These are phyloP conservation scores for Hydrozoanthus tunicans DNA, from an alignment of 64 coral and sea anemone species.

Conservation along the genomic window DNA sequence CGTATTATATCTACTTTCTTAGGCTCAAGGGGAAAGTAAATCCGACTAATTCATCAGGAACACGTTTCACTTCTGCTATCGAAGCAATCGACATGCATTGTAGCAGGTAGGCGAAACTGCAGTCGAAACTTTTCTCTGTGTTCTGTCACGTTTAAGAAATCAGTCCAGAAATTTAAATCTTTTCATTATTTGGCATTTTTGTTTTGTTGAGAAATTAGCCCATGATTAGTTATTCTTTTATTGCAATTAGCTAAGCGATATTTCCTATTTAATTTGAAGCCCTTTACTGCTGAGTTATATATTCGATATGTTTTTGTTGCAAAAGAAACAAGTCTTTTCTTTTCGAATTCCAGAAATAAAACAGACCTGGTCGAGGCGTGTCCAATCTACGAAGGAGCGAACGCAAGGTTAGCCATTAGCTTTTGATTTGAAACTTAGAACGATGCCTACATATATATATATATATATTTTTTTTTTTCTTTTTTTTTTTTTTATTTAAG, in stretches of 20 bases:
- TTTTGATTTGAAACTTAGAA: no score
- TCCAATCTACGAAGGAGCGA: slow-evolving; percentile 2
- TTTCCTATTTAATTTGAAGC: no score
- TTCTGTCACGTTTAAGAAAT: neutral
- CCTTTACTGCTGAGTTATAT: no score
- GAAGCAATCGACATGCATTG: slow-evolving; percentile 48
- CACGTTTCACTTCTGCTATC: slow-evolving; percentile 32
- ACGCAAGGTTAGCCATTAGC: neutral
- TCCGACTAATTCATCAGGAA: neutral
- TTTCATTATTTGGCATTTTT: neutral
- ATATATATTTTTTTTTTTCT: no score
- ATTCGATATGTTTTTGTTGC: no score
- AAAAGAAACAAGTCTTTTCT: no score
- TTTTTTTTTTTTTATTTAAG: no score
- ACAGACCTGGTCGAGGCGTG: slow-evolving; percentile 4
- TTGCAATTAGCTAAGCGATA: no score
- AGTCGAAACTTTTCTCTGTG: neutral
- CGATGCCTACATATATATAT: neutral
- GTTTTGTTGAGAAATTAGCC: neutral
- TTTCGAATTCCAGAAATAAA: neutral
- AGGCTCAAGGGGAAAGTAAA: slow-evolving; percentile 10
- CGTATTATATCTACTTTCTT: neutral
- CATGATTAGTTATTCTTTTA: no score
- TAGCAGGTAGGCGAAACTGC: neutral
- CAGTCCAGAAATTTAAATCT: neutral